A percentile compares a stretch with the other conserved stretches of the same genome.
phyloP scores from a whole-genome alignment of 2,113 vertebrate species.

The Etia nguti region DNA sequence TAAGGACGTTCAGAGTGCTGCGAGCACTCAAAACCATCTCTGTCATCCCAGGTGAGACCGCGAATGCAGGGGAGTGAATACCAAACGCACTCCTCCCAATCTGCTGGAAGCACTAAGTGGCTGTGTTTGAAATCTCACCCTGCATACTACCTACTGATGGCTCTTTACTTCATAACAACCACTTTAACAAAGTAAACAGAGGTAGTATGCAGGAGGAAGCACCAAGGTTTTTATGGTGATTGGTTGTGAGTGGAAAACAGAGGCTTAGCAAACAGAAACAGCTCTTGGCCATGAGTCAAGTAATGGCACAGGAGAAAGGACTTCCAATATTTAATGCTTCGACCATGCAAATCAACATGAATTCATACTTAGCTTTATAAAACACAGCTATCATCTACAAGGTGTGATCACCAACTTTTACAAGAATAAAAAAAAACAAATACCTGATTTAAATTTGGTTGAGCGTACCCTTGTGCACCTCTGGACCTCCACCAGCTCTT shows the following conservation, averaged over 20 bases:
- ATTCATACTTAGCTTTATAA: not conserved
- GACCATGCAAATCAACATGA: not conserved
- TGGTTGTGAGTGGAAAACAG: slow-evolving; percentile 66
- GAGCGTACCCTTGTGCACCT: rapidly evolving
- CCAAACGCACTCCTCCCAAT: not conserved
- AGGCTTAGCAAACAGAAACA: slow-evolving; percentile 41
- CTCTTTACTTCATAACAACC: not conserved
- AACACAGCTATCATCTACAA: not conserved
- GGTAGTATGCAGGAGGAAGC: slow-evolving; percentile 21
- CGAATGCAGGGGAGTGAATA: not conserved
- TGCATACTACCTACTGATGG: slow-evolving; percentile 10
- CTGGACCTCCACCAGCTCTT: not conserved
- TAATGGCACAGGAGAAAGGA: not conserved
- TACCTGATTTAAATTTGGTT: not conserved
- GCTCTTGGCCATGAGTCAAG: not conserved
- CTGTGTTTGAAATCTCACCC: slow-evolving; percentile 6
- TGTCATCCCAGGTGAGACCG: slow-evolving; percentile 97
- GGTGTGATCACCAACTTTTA: not conserved
- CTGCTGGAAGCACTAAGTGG: slow-evolving; percentile 7
- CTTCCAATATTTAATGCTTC: not conserved
- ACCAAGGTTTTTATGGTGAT: not conserved
- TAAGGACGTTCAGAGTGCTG: slow-evolving; percentile 98
- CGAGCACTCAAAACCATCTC: slow-evolving; percentile 99
- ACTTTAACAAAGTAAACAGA: not conserved
- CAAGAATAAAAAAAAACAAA: not conserved